Base-by-base conservation (phyloP, 2,113 vertebrate species). In the Phyllopteryx taeniolatus region DNA sequence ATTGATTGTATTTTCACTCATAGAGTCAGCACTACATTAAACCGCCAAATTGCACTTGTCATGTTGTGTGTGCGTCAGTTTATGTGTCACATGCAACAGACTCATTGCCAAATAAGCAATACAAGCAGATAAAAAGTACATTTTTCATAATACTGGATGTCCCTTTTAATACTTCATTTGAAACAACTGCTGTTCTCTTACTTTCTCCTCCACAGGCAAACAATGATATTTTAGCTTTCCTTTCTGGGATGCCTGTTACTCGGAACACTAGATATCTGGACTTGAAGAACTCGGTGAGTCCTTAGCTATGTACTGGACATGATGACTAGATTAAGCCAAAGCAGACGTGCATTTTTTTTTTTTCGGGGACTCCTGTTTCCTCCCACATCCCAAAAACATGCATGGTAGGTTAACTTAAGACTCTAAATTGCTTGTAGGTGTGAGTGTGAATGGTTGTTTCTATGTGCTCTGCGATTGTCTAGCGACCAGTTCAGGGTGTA, bases 221-320 rank as follows among this genome's bases (percentile, higher is more conserved):
- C 93, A 99, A 99, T 63, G 96, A 99, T 82, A 98, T 99, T 86
- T 89, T 99, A 87, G 96, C 97, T 74, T 99, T 99, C 83, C 90
- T 99, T 67, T 99, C 98, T 13, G 98, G 98, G 74, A 99, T 99
- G 93, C 98, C 98, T 6, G 97, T 99, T 67, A 99, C 98, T 70
- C 94, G 97, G 71, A 98, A 96, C 78, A 99, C 98, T 0, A 94
- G 96, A 90, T 99, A 99, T 80, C 93, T 99, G 87, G 97, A 99
- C 87, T 94, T 99, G 72, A 99, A 99, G 82, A 98, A 97, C 46
- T 93, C 95, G 71, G 98, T 99, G 88, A 95, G 88, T 92, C 54
- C 78, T 27, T 75, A 5, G 67, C 8, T 15, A 10, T 42, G 5
- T 46, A 17, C 73, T 42, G 5, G 44, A 17, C 72, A n/a, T 71